A percentile compares a stretch with the other conserved stretches of the same genome.
Evolutionary conservation across 1,140 invertebrate genomes (phyloP).

Genomic region (Aethina tumida): DNA sequence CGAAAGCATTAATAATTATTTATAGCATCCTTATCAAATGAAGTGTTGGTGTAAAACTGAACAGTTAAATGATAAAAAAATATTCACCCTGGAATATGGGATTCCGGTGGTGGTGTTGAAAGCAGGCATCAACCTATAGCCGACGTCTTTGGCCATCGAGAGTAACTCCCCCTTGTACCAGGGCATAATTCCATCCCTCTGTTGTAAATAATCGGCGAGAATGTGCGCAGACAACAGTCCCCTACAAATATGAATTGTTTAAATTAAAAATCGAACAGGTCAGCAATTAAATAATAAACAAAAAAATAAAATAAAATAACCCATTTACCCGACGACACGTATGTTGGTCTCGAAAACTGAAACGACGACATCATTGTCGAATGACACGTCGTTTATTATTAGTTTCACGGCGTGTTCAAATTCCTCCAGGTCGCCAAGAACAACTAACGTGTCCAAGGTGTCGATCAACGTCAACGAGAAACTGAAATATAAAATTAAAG

Average conservation of each 20-base stretch:
- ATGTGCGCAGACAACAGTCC: slow-evolving; percentile 91
- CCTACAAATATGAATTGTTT: slow-evolving; percentile 41
- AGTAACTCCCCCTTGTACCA: slow-evolving; percentile 93
- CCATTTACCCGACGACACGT: slow-evolving; percentile 79
- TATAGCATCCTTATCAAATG: no score
- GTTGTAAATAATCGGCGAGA: slow-evolving; percentile 71
- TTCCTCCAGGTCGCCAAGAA: slow-evolving; percentile 86
- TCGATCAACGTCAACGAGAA: slow-evolving; percentile 95
- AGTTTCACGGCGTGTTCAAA: slow-evolving; percentile 86
- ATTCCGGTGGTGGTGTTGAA: slow-evolving; percentile 98
- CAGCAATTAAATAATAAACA: background rate
- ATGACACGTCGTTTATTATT: slow-evolving; percentile 76
- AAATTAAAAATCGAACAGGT: no score
- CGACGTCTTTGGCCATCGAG: slow-evolving; percentile 84
- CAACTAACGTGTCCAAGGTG: slow-evolving; percentile 85
- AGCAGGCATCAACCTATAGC: slow-evolving; percentile 83
- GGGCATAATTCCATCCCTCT: slow-evolving; percentile 59
- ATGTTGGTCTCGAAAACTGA: slow-evolving; percentile 99
- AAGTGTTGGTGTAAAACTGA: no score
- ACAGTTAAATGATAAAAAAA: slow-evolving; percentile 11
- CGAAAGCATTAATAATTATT: no score
- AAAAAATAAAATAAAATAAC: slow-evolving; percentile 9
- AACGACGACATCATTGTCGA: slow-evolving; percentile 91
- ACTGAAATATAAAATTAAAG: slow-evolving; percentile 51
- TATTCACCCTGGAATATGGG: slow-evolving; percentile 81